phyloP scores from a whole-genome alignment of 2,113 vertebrate species.

The Neoarius graeffei region DNA sequence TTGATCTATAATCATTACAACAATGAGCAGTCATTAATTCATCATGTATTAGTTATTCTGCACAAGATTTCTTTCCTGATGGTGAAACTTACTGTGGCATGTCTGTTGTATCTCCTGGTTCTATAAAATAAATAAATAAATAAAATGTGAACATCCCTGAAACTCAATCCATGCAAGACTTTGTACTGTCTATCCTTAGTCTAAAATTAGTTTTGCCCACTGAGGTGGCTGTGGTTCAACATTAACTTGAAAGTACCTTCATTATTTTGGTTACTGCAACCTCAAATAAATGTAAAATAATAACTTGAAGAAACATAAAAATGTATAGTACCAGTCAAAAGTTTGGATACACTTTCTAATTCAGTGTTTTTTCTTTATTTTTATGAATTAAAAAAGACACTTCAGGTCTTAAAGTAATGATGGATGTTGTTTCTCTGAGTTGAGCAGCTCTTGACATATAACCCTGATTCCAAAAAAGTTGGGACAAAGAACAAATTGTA shows the following conservation, averaged over 20 bases:
- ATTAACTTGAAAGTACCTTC: constrained; percentile 15
- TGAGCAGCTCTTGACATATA: no score
- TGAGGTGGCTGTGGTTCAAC: neutral
- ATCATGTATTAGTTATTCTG: neutral
- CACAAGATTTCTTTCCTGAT: neutral
- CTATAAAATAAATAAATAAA: constrained; percentile 38
- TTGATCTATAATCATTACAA: neutral
- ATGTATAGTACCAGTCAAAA: no score
- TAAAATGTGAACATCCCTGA: neutral
- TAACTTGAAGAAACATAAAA: neutral
- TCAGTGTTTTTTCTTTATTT: no score
- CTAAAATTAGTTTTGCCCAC: neutral
- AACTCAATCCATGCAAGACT: neutral
- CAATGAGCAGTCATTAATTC: neutral
- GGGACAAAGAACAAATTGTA: no score
- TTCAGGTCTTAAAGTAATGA: no score
- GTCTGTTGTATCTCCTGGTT: constrained; percentile 50
- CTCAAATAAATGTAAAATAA: neutral
- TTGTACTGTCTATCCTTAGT: constrained; percentile 2
- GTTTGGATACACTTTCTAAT: no score
- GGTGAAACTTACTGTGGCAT: constrained; percentile 58
- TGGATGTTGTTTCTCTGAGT: no score
- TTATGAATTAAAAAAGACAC: no score
- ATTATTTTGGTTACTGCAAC: neutral
- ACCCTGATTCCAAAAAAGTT: no score